Percentiles rank a stretch among this genome's conserved stretches.
Evolutionary conservation across 2,113 vertebrate species (phyloP).

Genomic region (Prolemur simus): DNA sequence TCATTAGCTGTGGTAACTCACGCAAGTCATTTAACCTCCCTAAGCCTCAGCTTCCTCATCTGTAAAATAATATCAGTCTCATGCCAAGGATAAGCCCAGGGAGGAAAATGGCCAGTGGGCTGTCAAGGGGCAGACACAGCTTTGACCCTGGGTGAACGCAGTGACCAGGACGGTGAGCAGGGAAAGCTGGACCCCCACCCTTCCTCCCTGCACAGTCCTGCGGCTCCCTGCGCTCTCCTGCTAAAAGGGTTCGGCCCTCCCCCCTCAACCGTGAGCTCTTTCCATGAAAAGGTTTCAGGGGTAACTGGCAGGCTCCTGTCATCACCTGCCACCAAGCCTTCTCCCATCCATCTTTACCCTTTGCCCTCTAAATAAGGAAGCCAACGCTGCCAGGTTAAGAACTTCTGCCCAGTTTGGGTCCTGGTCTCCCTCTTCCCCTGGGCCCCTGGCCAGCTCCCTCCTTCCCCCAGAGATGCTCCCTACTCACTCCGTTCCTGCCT

Average conservation of each 20-base stretch:
- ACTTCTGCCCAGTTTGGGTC: conserved; percentile 87
- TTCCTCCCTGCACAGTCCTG: background rate
- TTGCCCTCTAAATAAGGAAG: conserved; percentile 94
- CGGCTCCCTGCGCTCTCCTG: background rate
- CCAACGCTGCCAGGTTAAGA: conserved; percentile 82
- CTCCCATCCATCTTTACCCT: conserved; percentile 84
- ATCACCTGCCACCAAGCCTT: background rate
- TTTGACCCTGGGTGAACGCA: background rate
- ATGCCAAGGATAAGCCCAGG: background rate
- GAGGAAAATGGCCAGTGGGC: background rate
- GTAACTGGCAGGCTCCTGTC: background rate
- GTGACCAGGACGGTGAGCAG: background rate
- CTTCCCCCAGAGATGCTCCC: conserved; percentile 77
- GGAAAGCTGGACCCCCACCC: no score
- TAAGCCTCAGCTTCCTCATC: background rate
- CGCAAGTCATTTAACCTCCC: background rate
- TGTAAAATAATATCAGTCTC: background rate
- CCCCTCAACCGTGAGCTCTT: background rate
- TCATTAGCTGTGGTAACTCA: background rate
- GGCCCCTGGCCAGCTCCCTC: conserved; percentile 49
- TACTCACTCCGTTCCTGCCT: conserved; percentile 83
- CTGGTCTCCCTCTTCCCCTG: conserved; percentile 80
- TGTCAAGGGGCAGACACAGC: background rate
- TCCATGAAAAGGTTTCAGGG: conserved; percentile 29
- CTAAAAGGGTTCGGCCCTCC: background rate